A percentile compares a stretch with the other conserved stretches of the same genome.
These are phyloP conservation scores for Crambe crambe DNA, from an alignment of 37 sponge, comb jelly and placozoan genomes.

Conservation along the genomic window DNA sequence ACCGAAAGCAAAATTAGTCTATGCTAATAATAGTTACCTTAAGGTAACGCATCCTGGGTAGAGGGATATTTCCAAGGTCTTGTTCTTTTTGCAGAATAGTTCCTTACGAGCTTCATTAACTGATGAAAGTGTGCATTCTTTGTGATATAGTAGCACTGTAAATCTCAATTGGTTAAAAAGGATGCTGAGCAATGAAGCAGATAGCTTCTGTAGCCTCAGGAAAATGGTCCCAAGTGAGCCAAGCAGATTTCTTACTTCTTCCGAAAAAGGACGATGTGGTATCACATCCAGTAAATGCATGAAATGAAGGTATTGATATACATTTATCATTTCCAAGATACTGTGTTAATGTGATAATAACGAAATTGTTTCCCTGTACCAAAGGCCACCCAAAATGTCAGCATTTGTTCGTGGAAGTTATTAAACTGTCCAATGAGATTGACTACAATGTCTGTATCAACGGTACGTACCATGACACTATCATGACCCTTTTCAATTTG, in stretches of 20 bases:
- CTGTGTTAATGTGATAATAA: background rate
- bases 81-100: too few species aligned
- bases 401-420: background rate
- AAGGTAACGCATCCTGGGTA: background rate
- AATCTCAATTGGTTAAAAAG: too few species aligned
- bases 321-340: background rate
- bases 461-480: background rate
- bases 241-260: background rate
- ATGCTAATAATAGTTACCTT: too few species aligned
- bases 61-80: background rate
- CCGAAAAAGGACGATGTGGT: background rate
- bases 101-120: too few species aligned
- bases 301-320: background rate
- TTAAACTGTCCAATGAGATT: background rate
- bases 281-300: background rate
- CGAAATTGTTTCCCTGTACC: too few species aligned
- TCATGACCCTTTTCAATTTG: background rate
- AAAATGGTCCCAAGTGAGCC: background rate
- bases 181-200: too few species aligned
- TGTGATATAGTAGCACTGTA: too few species aligned
- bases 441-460: background rate
- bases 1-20: too few species aligned
- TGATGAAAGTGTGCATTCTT: background rate
- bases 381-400: background rate
- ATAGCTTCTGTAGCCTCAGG: slow-evolving; percentile 2